These are phyloP conservation scores for Lepidotrigona ventralis DNA, from an alignment of 1,140 invertebrate species.

Conservation along the genomic window DNA sequence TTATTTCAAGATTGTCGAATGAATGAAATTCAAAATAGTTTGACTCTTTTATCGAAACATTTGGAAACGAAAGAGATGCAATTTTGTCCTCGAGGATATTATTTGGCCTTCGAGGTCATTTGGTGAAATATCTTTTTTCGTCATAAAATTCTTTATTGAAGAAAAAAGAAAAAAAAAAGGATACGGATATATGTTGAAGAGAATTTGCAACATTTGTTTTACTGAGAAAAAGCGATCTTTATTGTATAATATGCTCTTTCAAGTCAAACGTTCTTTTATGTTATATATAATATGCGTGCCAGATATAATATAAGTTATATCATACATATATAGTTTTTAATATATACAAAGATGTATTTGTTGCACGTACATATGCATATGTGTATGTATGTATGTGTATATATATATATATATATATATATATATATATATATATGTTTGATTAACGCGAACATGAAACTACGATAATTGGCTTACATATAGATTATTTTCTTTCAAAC, in stretches of 20 bases:
- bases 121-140: background rate
- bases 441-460: constrained; percentile 25
- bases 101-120: too few relatives aligned
- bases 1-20: too few relatives aligned
- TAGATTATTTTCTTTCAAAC: constrained; percentile 6
- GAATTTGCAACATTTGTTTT: background rate
- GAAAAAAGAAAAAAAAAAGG: background rate
- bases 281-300: background rate
- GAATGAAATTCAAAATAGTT: too few relatives aligned
- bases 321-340: background rate
- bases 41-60: background rate
- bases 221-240: background rate
- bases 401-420: background rate
- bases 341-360: constrained; percentile 45
- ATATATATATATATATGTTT: constrained; percentile 1
- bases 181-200: background rate
- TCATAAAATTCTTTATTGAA: background rate
- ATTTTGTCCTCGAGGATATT: background rate
- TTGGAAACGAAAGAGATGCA: background rate
- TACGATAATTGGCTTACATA: constrained; percentile 36
- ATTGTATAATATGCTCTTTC: constrained; percentile 2
- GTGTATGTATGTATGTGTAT: too few relatives aligned
- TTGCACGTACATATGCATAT: background rate
- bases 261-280: background rate
- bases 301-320: background rate